phyloP scores from a whole-genome alignment of 2,888 invertebrate species.

The Nebria brevicollis region DNA sequence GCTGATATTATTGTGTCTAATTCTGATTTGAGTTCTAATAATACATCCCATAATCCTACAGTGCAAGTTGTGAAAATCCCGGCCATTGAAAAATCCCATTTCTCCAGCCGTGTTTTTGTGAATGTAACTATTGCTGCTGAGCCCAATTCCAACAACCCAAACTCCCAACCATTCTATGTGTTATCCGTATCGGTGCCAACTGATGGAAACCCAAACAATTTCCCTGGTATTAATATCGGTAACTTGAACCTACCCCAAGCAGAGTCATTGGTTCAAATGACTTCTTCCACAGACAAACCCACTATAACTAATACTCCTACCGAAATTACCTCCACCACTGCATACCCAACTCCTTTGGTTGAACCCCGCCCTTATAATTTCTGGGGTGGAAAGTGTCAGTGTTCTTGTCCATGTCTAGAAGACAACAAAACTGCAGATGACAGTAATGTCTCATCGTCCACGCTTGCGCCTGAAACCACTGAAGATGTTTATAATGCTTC shows the following conservation, averaged over 20 bases:
- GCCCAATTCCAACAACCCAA: slow-evolving; percentile 65
- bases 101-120: slow-evolving; percentile 75
- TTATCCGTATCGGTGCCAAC: slow-evolving; percentile 84
- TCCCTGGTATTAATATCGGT: slow-evolving; percentile 68
- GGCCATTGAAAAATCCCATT: slow-evolving; percentile 49
- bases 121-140: slow-evolving; percentile 86
- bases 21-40: slow-evolving; percentile 32
- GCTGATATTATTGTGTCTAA: slow-evolving; percentile 50
- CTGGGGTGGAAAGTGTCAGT: slow-evolving; percentile 77
- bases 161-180: slow-evolving; percentile 76
- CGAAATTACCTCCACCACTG: slow-evolving; percentile 36
- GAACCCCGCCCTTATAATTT: slow-evolving; percentile 57
- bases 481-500: slow-evolving; percentile 48
- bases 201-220: slow-evolving; percentile 65
- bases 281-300: slow-evolving; percentile 16
- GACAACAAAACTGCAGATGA: slow-evolving; percentile 56
- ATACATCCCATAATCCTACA: slow-evolving; percentile 51
- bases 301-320: slow-evolving; percentile 6
- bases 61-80: slow-evolving; percentile 60
- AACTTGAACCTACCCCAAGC: slow-evolving; percentile 48
- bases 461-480: slow-evolving; percentile 48
- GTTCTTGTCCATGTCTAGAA: slow-evolving; percentile 77
- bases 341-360: slow-evolving; percentile 51
- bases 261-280: slow-evolving; percentile 28
- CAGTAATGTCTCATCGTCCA: slow-evolving; percentile 43